Conservation (phyloP, 2,888 invertebrate genomes). For the Tachina grossa region DNA sequence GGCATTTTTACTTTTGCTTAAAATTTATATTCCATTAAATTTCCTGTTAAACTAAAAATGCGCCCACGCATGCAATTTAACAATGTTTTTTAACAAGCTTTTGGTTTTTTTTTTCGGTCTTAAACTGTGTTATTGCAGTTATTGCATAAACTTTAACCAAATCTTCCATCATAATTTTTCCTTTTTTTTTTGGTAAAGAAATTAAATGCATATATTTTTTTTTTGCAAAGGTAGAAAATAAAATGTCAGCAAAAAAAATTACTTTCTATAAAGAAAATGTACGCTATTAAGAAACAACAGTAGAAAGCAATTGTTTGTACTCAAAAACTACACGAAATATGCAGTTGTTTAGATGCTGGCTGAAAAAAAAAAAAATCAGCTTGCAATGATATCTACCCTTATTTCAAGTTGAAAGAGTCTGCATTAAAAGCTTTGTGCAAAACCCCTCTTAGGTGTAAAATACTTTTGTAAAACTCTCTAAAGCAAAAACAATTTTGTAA, state of each 20-base stretch:
- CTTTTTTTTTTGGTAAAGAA: slow-evolving; percentile 11
- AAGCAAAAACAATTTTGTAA: too few relatives aligned
- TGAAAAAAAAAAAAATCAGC: neutral
- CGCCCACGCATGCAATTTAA: slow-evolving; percentile 71
- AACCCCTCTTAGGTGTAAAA: too few relatives aligned
- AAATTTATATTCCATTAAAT: slow-evolving; percentile 61
- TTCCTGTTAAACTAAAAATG: slow-evolving; percentile 71
- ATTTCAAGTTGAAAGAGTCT: too few relatives aligned
- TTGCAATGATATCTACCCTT: too few relatives aligned
- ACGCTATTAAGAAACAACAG: neutral
- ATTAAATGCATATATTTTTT: neutral
- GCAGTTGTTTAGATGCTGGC: too few relatives aligned
- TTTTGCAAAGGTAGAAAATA: slow-evolving; percentile 1
- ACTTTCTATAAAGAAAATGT: slow-evolving; percentile 31
- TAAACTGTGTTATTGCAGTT: slow-evolving; percentile 1
- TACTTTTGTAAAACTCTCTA: too few relatives aligned
- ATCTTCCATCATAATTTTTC: slow-evolving; percentile 41
- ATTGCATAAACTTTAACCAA: slow-evolving; percentile 33
- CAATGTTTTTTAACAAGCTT: slow-evolving; percentile 30
- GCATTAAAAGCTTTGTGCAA: too few relatives aligned
- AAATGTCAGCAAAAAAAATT: slow-evolving; percentile 15
- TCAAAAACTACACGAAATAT: too few relatives aligned
- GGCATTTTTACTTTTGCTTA: slow-evolving; percentile 30
- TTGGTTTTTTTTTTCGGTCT: slow-evolving; percentile 6
- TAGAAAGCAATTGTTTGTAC: neutral